Conservation (phyloP, 2,797 vertebrate genomes). For the Ptychobarbus kaznakovi region DNA sequence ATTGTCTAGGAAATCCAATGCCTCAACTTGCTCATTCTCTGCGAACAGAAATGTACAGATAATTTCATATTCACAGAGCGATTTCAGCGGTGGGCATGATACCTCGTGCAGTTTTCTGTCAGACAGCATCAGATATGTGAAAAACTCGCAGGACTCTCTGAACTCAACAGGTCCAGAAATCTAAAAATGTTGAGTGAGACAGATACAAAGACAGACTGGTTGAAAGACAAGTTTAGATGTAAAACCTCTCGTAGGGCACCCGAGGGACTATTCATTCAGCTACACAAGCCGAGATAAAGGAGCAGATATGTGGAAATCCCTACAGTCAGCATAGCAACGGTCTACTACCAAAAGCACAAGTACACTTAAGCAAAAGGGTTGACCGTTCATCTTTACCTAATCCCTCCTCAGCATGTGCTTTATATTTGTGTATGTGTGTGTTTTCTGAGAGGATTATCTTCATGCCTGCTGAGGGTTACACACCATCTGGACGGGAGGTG, state of each 20-base stretch:
- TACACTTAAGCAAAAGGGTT: constrained; percentile 23
- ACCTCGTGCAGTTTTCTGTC: constrained; percentile 25
- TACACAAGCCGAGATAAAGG: constrained; percentile 22
- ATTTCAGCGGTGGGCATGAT: constrained; percentile 1
- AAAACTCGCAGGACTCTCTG: neutral
- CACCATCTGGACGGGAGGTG: constrained; percentile 55
- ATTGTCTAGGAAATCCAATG: constrained; percentile 1
- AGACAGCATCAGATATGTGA: constrained; percentile 1
- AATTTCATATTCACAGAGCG: constrained; percentile 26
- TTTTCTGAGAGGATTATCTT: constrained; percentile 50
- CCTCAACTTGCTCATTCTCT: neutral
- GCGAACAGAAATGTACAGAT: neutral
- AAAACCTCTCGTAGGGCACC: constrained; percentile 22
- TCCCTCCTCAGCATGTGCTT: constrained; percentile 37
- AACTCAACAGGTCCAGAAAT: constrained; percentile 21
- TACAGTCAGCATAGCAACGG: neutral
- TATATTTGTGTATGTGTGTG: constrained; percentile 39
- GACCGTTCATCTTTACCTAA: constrained; percentile 24
- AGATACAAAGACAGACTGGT: constrained; percentile 7
- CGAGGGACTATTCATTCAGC: neutral
- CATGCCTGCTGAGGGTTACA: constrained; percentile 42
- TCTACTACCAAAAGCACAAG: constrained; percentile 22
- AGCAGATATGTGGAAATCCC: constrained; percentile 23
- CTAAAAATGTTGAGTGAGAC: neutral
- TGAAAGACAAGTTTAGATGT: constrained; percentile 18